Evolutionary conservation across 2,113 vertebrate species (phyloP).

Genomic region (Amblyopsis rosae): DNA sequence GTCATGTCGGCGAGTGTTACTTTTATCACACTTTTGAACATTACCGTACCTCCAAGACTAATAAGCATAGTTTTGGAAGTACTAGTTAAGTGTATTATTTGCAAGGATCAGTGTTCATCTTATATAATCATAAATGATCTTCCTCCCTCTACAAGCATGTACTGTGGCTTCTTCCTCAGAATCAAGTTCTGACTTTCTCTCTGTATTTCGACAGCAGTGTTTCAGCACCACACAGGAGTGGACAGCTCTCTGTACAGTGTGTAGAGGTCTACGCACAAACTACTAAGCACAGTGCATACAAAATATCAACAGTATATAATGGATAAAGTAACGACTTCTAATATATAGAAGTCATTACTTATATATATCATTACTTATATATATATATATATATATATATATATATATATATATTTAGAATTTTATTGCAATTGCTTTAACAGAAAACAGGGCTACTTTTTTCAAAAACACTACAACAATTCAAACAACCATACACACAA

Average conservation of each 20-base stretch:
- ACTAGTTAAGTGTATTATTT: conserved; percentile 3
- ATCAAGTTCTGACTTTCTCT: neutral
- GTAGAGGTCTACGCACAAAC: neutral
- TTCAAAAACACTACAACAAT: too few relatives aligned
- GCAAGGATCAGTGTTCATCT: too few relatives aligned
- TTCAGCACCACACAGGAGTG: conserved; percentile 35
- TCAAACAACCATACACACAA: too few relatives aligned
- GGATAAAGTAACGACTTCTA: neutral
- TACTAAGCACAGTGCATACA: neutral
- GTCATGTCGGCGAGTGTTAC: conserved; percentile 59
- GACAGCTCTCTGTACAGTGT: conserved; percentile 15
- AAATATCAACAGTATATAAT: neutral
- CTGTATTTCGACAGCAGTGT: neutral
- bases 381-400: too few relatives aligned
- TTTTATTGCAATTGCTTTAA: too few relatives aligned
- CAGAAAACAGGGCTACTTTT: too few relatives aligned
- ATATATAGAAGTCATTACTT: too few relatives aligned
- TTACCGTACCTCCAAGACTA: conserved; percentile 29
- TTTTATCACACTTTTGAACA: conserved; percentile 35
- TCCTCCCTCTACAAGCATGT: neutral
- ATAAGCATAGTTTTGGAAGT: conserved; percentile 8
- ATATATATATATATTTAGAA: too few relatives aligned
- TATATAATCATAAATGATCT: neutral
- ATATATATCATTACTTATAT: too few relatives aligned
- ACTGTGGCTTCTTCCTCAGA: neutral